Percentiles rank a stretch among this genome's conserved stretches.
Conservation (phyloP, 2,113 vertebrate genomes). For the Piprites chloris region DNA sequence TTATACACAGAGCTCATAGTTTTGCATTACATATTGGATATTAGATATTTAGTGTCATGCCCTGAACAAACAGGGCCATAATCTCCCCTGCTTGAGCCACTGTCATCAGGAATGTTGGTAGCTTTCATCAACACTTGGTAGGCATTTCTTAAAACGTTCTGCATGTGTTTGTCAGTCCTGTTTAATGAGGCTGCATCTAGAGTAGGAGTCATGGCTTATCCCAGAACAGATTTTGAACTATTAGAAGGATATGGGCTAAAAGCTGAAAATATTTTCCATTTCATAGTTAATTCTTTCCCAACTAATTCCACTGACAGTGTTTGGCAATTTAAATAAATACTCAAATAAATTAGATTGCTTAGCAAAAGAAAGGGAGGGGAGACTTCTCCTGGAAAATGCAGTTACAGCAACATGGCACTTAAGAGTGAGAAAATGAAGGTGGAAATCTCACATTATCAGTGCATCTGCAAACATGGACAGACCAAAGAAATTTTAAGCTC, state of each 20-base stretch:
- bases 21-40: not conserved
- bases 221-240: not conserved
- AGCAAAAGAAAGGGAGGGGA: not conserved
- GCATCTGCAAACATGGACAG: not conserved
- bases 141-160: not conserved
- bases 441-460: not conserved
- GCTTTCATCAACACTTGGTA: not conserved
- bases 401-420: not conserved
- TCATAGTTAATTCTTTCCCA: not conserved
- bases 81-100: not conserved
- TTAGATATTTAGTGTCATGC: not conserved
- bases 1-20: not conserved
- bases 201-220: not conserved
- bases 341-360: not conserved
- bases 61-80: not conserved
- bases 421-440: not conserved
- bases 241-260: not conserved
- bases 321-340: conserved; percentile 19
- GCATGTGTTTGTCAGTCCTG: not conserved
- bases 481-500: conserved; percentile 10
- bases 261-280: not conserved
- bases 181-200: not conserved
- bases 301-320: not conserved
- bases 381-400: not conserved
- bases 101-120: not conserved